Evolutionary conservation across 2,888 invertebrate species (phyloP).

Genomic region (Andrena trimmerana): DNA sequence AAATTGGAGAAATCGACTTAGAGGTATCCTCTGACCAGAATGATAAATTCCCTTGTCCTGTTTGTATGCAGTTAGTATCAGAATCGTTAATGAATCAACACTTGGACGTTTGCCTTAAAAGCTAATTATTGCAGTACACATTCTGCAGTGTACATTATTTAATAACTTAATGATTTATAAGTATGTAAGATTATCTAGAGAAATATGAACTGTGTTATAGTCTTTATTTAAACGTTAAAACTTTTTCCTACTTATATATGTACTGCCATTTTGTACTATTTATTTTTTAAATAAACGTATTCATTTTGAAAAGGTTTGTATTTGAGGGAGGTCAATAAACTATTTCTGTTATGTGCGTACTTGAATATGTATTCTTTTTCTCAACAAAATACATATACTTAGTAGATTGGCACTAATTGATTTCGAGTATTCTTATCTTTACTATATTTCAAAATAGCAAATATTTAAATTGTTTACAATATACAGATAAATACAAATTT

Average conservation of each 20-base stretch:
- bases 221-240: constrained; percentile 17
- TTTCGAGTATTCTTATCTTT: not conserved
- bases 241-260: not conserved
- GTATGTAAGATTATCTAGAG: not conserved
- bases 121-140: constrained; percentile 6
- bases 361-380: not conserved
- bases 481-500: constrained; percentile 1
- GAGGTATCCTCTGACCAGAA: constrained; percentile 59
- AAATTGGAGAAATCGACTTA: constrained; percentile 75
- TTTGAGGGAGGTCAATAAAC: not conserved
- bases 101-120: constrained; percentile 86
- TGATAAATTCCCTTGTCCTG: constrained; percentile 87
- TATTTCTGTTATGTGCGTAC: not conserved
- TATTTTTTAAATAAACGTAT: constrained; percentile 28
- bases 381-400: not conserved
- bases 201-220: not conserved
- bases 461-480: constrained; percentile 12
- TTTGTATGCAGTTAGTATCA: constrained; percentile 87
- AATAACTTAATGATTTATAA: constrained; percentile 1
- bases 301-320: not conserved
- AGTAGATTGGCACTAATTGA: no score
- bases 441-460: constrained; percentile 15
- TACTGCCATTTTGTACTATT: constrained; percentile 20
- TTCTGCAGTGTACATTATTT: not conserved
- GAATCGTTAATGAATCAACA: constrained; percentile 87